phyloP scores from a whole-genome alignment of 2,888 invertebrate genomes.

The Ophion obscuratus region DNA sequence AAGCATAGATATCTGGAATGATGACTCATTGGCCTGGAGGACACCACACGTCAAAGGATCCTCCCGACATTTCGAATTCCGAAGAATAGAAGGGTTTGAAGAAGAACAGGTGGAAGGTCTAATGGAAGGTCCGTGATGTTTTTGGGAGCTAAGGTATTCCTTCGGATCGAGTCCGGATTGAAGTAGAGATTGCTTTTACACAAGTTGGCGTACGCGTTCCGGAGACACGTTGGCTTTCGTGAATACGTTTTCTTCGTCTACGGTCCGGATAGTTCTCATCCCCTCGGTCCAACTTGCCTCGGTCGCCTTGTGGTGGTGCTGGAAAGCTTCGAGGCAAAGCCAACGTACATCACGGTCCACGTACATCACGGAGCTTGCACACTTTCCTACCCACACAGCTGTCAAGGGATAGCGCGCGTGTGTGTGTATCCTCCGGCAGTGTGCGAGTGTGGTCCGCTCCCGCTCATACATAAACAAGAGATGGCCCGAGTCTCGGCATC shows the following conservation, averaged over 20 bases:
- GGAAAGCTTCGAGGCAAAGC: conserved; percentile 50
- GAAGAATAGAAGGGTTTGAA: neutral
- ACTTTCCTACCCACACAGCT: conserved; percentile 21
- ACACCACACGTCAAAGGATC: neutral
- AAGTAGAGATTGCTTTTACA: conserved; percentile 80
- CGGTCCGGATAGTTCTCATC: conserved; percentile 45
- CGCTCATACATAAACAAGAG: conserved; percentile 84
- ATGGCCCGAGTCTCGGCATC: conserved; percentile 81
- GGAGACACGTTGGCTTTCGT: conserved; percentile 70
- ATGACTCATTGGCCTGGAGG: neutral
- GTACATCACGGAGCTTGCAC: conserved; percentile 42
- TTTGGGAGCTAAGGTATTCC: neutral
- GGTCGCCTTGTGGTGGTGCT: conserved; percentile 42
- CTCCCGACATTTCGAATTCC: neutral
- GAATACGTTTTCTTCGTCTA: conserved; percentile 71
- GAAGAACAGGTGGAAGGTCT: neutral
- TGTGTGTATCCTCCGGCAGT: conserved; percentile 58
- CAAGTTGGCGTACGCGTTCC: conserved; percentile 66
- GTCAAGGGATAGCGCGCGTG: conserved; percentile 4
- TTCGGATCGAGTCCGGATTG: conserved; percentile 76
- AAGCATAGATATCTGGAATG: neutral
- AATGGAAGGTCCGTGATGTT: neutral
- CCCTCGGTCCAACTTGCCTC: conserved; percentile 44
- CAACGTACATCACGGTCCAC: neutral
- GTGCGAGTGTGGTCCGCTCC: conserved; percentile 80